Evolutionary conservation across 2,888 invertebrate genomes (phyloP), one percentile per base, ranked within the genome.

Genomic region (Orchesellides sinensis): DNA sequence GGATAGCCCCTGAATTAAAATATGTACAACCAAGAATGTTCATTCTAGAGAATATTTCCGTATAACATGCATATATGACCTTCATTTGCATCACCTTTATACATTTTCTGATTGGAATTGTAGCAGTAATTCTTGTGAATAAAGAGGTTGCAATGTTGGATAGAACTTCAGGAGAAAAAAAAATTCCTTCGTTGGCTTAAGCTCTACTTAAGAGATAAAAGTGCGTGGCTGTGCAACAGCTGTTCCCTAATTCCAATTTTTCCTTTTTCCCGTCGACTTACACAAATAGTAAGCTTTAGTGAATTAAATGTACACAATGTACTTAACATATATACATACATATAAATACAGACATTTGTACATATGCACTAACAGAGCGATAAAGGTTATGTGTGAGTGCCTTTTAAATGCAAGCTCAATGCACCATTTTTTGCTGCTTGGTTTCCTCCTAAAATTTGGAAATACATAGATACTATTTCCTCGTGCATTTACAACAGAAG

Each of bases 161-260:
- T 40, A n/a, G 10, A 40, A 40, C 10, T 40, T 40, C 2, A n/a
- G 40, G 40, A 54, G 56, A 68, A 21, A 56, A 69, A 65, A 61
- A 27, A 52, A 59, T 56, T 49, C 17, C 12, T 17, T 8, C 35
- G 35, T n/a, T 23, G 17, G 21, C 29, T 49, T n/a, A 17, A 23
- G 4, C 40, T 47, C 59, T 40, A 35, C 61, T 72, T 74, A 27
- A 32, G 47, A 72, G 73, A 73, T 73, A 73, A 81, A 81, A 81
- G 73, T 81, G 66, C 68, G 68, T 82, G 82, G 82, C 77, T 81
- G 72, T 83, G 79, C 86, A 85, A 83, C 87, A 87, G 85, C 87
- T 87, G 87, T 85, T 85, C 83, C 84, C 83, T 85, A 85, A 85
- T 85, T 87, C 87, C 83, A 72, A 73, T 68, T 84, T 85, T 85